These are phyloP conservation scores for Drosophila sordidula DNA, from an alignment of 2,888 invertebrate species.

Conservation along the genomic window DNA sequence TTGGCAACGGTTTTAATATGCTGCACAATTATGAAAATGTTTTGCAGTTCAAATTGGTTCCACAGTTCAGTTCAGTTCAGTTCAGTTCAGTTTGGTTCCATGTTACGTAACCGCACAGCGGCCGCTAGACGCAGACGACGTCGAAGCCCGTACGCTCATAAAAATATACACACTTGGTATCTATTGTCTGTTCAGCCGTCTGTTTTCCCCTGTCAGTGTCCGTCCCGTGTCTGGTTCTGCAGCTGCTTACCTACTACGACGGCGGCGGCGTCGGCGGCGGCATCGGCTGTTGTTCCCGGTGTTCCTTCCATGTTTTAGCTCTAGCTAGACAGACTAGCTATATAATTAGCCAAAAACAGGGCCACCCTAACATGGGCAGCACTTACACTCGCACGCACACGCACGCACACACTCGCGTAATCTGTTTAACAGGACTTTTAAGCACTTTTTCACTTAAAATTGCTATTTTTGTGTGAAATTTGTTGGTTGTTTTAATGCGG, in stretches of 20 bases:
- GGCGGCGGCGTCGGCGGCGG: conserved; percentile 31
- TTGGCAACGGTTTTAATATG: conserved; percentile 30
- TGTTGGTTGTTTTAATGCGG: conserved; percentile 46
- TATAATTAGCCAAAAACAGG: conserved; percentile 75
- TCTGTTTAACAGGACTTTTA: conserved; percentile 44
- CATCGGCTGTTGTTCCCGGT: conserved; percentile 49
- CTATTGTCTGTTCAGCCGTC: conserved; percentile 53
- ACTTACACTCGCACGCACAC: conserved; percentile 28
- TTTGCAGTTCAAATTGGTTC: conserved; percentile 8
- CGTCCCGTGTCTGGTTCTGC: conserved; percentile 13
- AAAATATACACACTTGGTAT: conserved; percentile 66
- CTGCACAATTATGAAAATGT: conserved; percentile 60
- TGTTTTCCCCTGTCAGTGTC: conserved; percentile 22
- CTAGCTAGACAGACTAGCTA: conserved; percentile 55
- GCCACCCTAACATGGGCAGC: conserved; percentile 59
- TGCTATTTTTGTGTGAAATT: conserved; percentile 37
- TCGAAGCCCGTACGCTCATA: conserved; percentile 45
- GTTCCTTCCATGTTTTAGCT: conserved; percentile 70
- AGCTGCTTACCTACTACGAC: conserved; percentile 56
- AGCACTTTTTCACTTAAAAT: conserved; percentile 27
- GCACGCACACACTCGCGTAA: conserved; percentile 14
- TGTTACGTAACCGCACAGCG: conserved; percentile 70
- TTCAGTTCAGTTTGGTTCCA: conserved; percentile 32
- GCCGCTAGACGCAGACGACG: conserved; percentile 33
- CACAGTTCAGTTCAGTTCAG: not conserved